A percentile compares a stretch with the other conserved stretches of the same genome.
These are phyloP conservation scores for Sebastes elongatus DNA, from an alignment of 2,797 vertebrate genomes.

Conservation along the genomic window DNA sequence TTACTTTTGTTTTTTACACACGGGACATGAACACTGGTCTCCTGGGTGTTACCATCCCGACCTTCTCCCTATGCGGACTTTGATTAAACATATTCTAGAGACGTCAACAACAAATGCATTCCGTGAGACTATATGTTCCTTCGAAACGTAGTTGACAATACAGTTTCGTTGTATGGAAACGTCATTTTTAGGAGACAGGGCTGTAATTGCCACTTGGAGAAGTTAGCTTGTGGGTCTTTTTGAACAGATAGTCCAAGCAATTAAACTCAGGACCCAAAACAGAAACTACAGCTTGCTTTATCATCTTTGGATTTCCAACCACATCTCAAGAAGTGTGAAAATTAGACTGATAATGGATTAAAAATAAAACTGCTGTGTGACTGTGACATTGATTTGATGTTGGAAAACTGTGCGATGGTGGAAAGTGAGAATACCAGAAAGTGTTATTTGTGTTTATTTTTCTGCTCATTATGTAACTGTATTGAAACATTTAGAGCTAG, in stretches of 20 bases:
- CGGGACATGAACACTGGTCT: not conserved
- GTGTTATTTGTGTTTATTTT: not conserved
- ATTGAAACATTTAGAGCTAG: not conserved
- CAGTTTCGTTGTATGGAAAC: too few relatives aligned
- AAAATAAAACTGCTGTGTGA: not conserved
- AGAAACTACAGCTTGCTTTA: not conserved
- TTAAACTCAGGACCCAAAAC: not conserved
- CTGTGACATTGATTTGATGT: not conserved
- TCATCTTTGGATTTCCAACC: not conserved
- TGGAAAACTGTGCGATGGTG: not conserved
- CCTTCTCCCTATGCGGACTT: not conserved
- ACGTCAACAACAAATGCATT: not conserved
- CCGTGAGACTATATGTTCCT: not conserved
- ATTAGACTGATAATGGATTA: not conserved
- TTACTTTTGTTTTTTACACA: not conserved
- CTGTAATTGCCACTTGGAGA: slow-evolving; percentile 4
- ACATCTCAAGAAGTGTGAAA: not conserved
- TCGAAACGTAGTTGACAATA: not conserved
- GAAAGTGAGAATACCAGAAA: not conserved
- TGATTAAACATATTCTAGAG: not conserved
- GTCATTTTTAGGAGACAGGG: too few relatives aligned
- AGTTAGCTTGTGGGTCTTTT: not conserved
- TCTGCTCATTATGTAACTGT: not conserved
- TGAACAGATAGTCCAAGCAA: not conserved
- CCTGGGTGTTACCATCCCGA: not conserved